A percentile compares a stretch with the other conserved stretches of the same genome.
Evolutionary conservation across 2,113 vertebrate genomes (phyloP).

Genomic region (Trogon surrucura): DNA sequence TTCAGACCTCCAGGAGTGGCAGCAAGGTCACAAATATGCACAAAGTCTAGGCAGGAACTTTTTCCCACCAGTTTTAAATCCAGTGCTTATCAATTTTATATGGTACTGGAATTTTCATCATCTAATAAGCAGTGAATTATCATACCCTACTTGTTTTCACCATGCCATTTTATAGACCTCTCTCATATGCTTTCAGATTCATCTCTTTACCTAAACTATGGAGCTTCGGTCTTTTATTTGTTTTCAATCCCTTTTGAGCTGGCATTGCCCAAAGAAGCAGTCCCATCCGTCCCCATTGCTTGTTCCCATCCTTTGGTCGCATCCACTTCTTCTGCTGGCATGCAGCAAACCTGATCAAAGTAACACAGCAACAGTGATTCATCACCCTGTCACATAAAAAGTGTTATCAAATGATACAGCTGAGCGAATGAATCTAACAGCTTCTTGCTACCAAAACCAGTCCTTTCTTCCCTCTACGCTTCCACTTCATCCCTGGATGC

Average conservation of each 20-base stretch:
- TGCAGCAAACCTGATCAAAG: neutral
- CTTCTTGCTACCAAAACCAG: neutral
- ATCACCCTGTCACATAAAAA: neutral
- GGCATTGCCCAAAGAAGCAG: neutral
- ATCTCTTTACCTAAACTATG: neutral
- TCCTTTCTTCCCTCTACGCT: neutral
- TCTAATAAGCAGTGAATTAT: neutral
- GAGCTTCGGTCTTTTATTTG: neutral
- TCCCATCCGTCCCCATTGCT: neutral
- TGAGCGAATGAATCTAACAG: neutral
- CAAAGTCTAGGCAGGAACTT: neutral
- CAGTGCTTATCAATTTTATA: neutral
- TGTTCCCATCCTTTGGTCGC: neutral
- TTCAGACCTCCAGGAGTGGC: neutral
- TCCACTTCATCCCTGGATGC: neutral
- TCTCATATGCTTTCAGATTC: neutral
- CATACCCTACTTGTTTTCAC: neutral
- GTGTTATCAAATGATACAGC: neutral
- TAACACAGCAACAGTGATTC: neutral
- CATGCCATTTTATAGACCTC: neutral
- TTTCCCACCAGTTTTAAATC: neutral
- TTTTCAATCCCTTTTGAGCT: neutral
- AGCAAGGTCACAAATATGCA: neutral
- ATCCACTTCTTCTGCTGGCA: neutral
- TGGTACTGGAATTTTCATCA: neutral